These are phyloP conservation scores for Melangyna quadrimaculata DNA, from an alignment of 2,888 invertebrate species.

Conservation along the genomic window DNA sequence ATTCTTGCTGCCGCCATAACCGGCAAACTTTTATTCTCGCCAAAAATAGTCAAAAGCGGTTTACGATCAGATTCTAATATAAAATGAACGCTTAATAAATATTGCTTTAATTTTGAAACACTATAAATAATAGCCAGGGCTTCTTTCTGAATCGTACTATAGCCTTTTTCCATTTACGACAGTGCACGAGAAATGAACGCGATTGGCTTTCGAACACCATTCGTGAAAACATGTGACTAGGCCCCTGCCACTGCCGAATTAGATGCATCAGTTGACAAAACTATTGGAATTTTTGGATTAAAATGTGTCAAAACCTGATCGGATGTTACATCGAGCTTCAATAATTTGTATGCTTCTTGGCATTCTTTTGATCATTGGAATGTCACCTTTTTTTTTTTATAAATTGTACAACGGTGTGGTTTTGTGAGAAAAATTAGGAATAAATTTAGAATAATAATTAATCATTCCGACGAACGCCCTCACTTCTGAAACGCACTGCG, in stretches of 20 bases:
- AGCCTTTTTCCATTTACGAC: too few relatives aligned
- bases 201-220: not conserved
- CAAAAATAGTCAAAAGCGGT: too few relatives aligned
- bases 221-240: not conserved
- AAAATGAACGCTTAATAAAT: too few relatives aligned
- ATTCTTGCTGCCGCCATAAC: too few relatives aligned
- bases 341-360: slow-evolving; percentile 19
- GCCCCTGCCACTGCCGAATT: too few relatives aligned
- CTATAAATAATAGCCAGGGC: too few relatives aligned
- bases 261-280: slow-evolving; percentile 30
- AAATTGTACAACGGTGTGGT: slow-evolving; percentile 9
- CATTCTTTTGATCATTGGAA: not conserved
- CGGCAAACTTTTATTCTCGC: too few relatives aligned
- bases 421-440: slow-evolving; percentile 2
- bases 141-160: too few relatives aligned
- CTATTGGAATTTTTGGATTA: slow-evolving; percentile 31
- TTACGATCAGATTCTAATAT: too few relatives aligned
- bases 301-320: too few relatives aligned
- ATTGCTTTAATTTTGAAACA: too few relatives aligned
- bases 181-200: not conserved
- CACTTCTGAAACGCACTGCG: not conserved
- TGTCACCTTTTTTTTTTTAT: not conserved
- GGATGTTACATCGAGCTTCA: too few relatives aligned
- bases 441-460: slow-evolving; percentile 23
- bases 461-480: slow-evolving; percentile 19